Evolutionary conservation across 2,797 vertebrate species (phyloP), one percentile per base, ranked within the genome.

Genomic region (Botia kubotai): DNA sequence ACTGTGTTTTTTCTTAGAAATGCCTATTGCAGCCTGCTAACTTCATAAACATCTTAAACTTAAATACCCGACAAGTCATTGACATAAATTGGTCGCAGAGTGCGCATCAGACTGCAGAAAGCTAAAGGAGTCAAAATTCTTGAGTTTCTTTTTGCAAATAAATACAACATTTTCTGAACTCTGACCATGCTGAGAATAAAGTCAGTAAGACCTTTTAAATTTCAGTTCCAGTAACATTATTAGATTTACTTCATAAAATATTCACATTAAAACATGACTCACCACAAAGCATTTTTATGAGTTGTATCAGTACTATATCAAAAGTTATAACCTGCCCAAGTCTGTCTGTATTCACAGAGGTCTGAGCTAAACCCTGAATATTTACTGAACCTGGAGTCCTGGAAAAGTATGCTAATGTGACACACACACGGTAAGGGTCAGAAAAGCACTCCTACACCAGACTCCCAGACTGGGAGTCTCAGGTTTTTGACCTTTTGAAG

Each of bases 401-500:
- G 6, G 5, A 29, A 68, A 65, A 46, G 50, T 77, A 50, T 77
- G 52, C 75, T 68, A 66, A 68, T 68, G 11, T 16, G 57, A 58
- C 10, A 0, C 66, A 50, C 66, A 57, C 52, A 48, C 53, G 36
- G 50, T 33, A 21, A 70, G 23, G 33, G 66, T 60, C 16, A 77
- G 21, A 68, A 57, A 77, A 68, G 12, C 66, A 29, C 53, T 19
- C 17, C 16, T 58, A 14, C 66, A 19, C 16, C 11, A 46, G n/a
- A n/a, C n/a, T n/a, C n/a, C n/a, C n/a, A n/a, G n/a, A n/a, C n/a
- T 60, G 76, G 66, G 76, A 70, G 55, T 17, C 13, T 50, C 57
- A 16, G 66, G 53, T 60, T 77, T 78, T n/a, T n/a, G 76, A 70
- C 76, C 66, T 78, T 39, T 58, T 48, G 53, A 69, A 69, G 36